Percentiles rank a stretch among this genome's conserved stretches.
Evolutionary conservation across 2,888 invertebrate genomes (phyloP).

Genomic region (Campoplex capitator): DNA sequence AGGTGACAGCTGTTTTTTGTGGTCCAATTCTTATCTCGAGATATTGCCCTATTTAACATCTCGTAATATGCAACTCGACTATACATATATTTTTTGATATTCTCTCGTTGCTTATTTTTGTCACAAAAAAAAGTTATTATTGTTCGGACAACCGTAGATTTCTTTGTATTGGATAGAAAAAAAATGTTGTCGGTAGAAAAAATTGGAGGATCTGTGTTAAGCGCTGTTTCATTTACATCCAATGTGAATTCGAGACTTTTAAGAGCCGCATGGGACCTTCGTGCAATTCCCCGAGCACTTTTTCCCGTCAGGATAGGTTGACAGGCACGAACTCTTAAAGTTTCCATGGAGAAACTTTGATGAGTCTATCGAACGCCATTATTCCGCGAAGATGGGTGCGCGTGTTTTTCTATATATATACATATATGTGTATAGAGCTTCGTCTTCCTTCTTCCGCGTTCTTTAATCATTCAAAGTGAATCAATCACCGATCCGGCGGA

Average conservation of each 20-base stretch:
- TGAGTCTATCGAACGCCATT: constrained; percentile 84
- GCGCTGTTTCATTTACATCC: constrained; percentile 10
- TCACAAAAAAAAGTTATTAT: background rate
- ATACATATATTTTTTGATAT: background rate
- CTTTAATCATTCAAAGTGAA: constrained; percentile 85
- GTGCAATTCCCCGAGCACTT: constrained; percentile 56
- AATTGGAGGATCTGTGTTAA: background rate
- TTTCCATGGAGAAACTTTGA: constrained; percentile 81
- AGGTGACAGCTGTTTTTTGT: background rate
- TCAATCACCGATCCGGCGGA: constrained; percentile 83
- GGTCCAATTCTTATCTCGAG: background rate
- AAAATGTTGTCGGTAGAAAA: background rate
- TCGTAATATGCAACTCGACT: background rate
- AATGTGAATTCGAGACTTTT: constrained; percentile 31
- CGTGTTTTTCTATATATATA: constrained; percentile 28
- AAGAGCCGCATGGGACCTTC: constrained; percentile 29
- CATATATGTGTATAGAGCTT: constrained; percentile 52
- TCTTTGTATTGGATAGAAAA: background rate
- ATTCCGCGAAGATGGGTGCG: constrained; percentile 74
- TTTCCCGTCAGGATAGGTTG: constrained; percentile 54
- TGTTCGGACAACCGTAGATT: background rate
- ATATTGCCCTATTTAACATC: background rate
- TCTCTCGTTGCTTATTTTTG: background rate
- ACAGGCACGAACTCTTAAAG: constrained; percentile 75
- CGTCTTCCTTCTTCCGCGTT: constrained; percentile 77